phyloP scores from a whole-genome alignment of 2,797 vertebrate genomes.

The Artibeus lituratus region DNA sequence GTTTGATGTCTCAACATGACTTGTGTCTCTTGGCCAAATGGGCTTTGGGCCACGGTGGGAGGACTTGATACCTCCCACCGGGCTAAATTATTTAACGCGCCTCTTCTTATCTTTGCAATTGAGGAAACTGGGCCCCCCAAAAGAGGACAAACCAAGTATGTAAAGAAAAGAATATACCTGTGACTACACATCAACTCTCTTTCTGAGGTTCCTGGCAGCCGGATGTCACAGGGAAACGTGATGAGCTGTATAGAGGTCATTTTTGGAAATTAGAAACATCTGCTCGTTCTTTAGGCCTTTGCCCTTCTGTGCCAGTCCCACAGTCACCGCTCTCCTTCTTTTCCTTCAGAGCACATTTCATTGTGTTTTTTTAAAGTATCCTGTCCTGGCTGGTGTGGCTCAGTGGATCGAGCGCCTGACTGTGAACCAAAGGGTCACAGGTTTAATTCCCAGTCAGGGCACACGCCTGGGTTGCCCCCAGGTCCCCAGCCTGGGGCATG shows the following conservation, averaged over 20 bases:
- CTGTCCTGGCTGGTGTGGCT: too few species aligned
- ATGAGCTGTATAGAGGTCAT: neutral
- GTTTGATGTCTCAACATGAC: neutral
- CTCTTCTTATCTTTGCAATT: neutral
- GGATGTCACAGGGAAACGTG: neutral
- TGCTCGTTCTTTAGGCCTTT: neutral
- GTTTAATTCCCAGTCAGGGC: too few species aligned
- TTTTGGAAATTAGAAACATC: neutral
- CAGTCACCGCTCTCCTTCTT: neutral
- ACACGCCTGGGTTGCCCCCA: too few species aligned
- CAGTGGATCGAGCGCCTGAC: too few species aligned
- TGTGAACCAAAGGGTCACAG: too few species aligned
- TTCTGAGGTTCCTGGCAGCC: neutral
- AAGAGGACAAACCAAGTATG: neutral
- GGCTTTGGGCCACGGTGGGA: neutral
- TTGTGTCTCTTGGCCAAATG: neutral
- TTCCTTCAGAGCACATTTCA: neutral
- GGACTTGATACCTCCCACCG: neutral
- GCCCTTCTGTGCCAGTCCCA: neutral
- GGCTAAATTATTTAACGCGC: neutral
- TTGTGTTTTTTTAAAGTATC: neutral
- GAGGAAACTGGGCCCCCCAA: neutral
- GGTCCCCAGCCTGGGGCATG: too few species aligned
- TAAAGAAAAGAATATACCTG: neutral
- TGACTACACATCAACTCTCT: neutral